A percentile compares a stretch with the other conserved stretches of the same genome.
These are phyloP conservation scores for Ctenopoma multispine DNA, from an alignment of 2,797 vertebrate genomes.

Conservation along the genomic window DNA sequence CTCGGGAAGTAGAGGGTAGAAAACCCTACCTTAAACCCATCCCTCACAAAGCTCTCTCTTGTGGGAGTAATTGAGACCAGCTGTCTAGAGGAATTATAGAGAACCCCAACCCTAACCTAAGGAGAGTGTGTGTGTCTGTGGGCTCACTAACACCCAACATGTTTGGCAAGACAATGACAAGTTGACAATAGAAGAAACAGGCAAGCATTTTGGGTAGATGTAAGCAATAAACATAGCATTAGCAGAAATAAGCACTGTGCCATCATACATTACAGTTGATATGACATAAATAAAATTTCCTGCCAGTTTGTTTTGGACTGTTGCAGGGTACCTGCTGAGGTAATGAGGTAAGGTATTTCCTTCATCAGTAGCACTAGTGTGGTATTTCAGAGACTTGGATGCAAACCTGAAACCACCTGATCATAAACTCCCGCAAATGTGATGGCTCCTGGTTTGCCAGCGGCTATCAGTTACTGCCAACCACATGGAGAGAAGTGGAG, in stretches of 20 bases:
- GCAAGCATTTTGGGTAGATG: conserved; percentile 13
- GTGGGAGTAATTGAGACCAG: conserved; percentile 80
- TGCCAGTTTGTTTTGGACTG: conserved; percentile 57
- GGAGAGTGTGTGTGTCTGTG: conserved; percentile 33
- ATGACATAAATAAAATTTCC: conserved; percentile 39
- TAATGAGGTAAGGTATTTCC: conserved; percentile 68
- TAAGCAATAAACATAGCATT: conserved; percentile 55
- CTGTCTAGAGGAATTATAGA: conserved; percentile 70
- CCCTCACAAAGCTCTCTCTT: conserved; percentile 67
- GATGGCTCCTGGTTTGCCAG: conserved; percentile 62
- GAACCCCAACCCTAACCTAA: conserved; percentile 41
- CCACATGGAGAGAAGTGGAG: conserved; percentile 56
- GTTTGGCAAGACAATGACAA: conserved; percentile 60
- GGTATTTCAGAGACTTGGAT: conserved; percentile 72
- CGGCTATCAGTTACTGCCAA: conserved; percentile 61
- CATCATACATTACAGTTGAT: conserved; percentile 32
- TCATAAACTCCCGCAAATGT: conserved; percentile 73
- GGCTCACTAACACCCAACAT: conserved; percentile 34
- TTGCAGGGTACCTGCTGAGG: conserved; percentile 74
- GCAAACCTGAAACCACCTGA: conserved; percentile 69
- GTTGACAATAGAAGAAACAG: conserved; percentile 27
- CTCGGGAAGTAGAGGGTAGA: conserved; percentile 64
- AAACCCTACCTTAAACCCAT: conserved; percentile 68
- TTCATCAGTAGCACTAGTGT: conserved; percentile 57
- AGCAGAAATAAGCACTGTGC: background rate